Conservation (phyloP, 1,140 invertebrate species). For the Galendromus occidentalis region DNA sequence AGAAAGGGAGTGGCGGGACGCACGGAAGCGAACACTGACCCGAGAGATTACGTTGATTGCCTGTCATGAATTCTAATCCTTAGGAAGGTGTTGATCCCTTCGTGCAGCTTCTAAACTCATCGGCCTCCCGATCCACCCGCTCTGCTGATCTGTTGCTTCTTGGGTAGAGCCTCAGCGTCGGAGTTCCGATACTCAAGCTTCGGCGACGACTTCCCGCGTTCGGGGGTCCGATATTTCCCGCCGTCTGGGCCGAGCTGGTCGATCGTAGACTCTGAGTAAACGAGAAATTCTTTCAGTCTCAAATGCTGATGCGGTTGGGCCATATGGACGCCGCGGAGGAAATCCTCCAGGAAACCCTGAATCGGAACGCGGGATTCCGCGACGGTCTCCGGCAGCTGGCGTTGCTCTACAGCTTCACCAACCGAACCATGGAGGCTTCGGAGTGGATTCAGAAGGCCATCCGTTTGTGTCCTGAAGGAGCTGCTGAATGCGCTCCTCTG, state of each 20-base stretch:
- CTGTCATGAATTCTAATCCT: not conserved
- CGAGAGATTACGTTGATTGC: too few relatives aligned
- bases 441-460: slow-evolving; percentile 20
- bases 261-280: too few relatives aligned
- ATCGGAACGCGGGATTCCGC: slow-evolving; percentile 15
- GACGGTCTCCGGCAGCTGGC: slow-evolving; percentile 20
- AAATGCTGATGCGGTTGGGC: slow-evolving; percentile 19
- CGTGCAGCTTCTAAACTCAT: too few relatives aligned
- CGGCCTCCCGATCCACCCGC: too few relatives aligned
- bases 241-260: too few relatives aligned
- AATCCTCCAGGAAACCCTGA: slow-evolving; percentile 16
- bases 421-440: slow-evolving; percentile 21
- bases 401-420: slow-evolving; percentile 20
- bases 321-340: slow-evolving; percentile 18
- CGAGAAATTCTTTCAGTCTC: slow-evolving; percentile 17
- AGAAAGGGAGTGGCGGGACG: too few relatives aligned
- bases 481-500: slow-evolving; percentile 18
- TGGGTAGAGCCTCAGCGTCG: too few relatives aligned
- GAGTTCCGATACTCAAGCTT: too few relatives aligned
- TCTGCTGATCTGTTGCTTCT: too few relatives aligned
- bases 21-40: too few relatives aligned
- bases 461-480: slow-evolving; percentile 17
- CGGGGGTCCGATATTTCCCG: too few relatives aligned
- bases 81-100: not conserved
- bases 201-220: too few relatives aligned